Evolutionary conservation across 2,888 invertebrate genomes (phyloP).

Genomic region (Tethea ocularis): DNA sequence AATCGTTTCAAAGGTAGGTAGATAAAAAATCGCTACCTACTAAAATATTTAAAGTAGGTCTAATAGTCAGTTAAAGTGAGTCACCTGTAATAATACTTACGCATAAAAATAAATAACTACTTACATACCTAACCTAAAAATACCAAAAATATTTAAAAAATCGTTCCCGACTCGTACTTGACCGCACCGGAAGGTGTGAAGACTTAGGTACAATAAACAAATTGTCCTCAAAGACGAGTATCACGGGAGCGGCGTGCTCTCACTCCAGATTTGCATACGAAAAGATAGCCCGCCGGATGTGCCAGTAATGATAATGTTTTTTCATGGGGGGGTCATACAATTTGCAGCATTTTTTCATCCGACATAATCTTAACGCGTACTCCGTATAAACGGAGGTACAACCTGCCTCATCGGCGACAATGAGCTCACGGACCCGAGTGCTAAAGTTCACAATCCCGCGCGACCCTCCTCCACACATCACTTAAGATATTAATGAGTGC

Average conservation of each 20-base stretch:
- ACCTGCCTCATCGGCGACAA: conserved; percentile 25
- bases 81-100: no score
- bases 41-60: no score
- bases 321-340: conserved; percentile 76
- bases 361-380: conserved; percentile 75
- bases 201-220: conserved; percentile 29
- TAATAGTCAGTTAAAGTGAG: no score
- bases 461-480: conserved; percentile 68
- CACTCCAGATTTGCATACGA: conserved; percentile 74
- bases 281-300: conserved; percentile 65
- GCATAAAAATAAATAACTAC: no score
- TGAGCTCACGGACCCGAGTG: conserved; percentile 32
- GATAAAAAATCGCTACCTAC: no score
- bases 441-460: conserved; percentile 58
- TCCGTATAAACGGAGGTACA: conserved; percentile 64
- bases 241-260: conserved; percentile 39
- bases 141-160: conserved; percentile 8
- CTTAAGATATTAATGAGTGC: conserved; percentile 84
- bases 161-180: conserved; percentile 13
- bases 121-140: background rate
- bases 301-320: conserved; percentile 76
- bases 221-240: conserved; percentile 32
- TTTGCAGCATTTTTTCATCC: conserved; percentile 80
- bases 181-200: conserved; percentile 15
- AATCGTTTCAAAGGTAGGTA: no score